Evolutionary conservation across 2,113 vertebrate species (phyloP), one percentile per base, ranked within the genome.

Genomic region (Maccullochella peelii): DNA sequence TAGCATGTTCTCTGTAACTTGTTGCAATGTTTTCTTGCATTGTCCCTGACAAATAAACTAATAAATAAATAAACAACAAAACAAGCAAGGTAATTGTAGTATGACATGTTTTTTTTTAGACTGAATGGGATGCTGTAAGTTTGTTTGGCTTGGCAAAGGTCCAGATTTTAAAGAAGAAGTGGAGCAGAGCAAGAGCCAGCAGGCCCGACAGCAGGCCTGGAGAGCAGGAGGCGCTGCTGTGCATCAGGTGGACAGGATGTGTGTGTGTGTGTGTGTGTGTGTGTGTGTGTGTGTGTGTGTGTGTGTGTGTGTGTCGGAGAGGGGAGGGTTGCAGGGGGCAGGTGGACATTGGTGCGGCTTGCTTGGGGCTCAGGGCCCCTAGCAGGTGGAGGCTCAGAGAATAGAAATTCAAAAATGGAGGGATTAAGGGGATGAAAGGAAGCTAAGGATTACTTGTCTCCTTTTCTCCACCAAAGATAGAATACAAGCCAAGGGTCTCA

Each of bases 401-500:
- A 88, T 77, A 86, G 84, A 86, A 84, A 75, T 90, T 75, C 36
- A 50, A 52, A 85, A 91, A 82, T 75, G 80, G 74, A 77, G 80
- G 91, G 91, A 91, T 93, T 94, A 93, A 30, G 63, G 71, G 70
- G 85, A 91, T 93, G 83, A 91, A 93, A 92, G 81, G 80, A 89
- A 89, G 75, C 58, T 36, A 76, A 71, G 87, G 86, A 91, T 92
- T 90, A 91, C 79, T 80, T 55, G 86, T 85, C 86, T 90, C 76
- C 84, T 88, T 89, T 86, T 89, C 79, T 88, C 67, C 66, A 50
- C 40, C 78, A 33, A 77, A 79, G 76, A 89, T 21, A 55, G 58
- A 87, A 73, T 71, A 75, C 78, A 76, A 87, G 77, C 79, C 68
- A 52, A 16, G 77, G 65, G 33, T 84, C 79, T 77, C 59, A 62